Conservation (phyloP, 2,888 invertebrate species). For the Sepiola atlantica region DNA sequence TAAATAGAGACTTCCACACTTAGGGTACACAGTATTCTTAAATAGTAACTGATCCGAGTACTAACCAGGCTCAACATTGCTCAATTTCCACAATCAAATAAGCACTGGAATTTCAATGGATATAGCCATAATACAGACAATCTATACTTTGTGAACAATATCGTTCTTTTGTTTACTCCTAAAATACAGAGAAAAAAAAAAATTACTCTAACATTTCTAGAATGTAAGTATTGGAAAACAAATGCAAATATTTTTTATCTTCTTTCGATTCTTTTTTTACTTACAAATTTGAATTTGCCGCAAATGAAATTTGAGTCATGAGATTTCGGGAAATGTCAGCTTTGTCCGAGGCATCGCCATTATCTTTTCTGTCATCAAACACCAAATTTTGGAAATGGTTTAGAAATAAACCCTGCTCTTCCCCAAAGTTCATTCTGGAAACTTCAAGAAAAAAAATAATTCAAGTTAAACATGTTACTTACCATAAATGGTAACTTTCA, state of each 20-base stretch:
- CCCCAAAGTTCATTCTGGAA: constrained; percentile 47
- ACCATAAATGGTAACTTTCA: neutral
- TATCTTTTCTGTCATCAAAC: constrained; percentile 54
- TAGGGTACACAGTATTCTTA: no score
- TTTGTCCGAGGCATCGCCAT: constrained; percentile 56
- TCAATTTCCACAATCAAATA: no score
- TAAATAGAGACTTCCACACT: no score
- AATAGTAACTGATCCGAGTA: no score
- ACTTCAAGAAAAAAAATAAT: neutral
- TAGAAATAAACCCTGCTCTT: constrained; percentile 46
- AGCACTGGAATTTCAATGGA: no score
- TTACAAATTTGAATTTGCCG: constrained; percentile 55
- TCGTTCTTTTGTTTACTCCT: neutral
- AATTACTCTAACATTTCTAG: neutral
- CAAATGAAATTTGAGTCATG: constrained; percentile 55
- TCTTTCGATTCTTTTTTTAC: constrained; percentile 43
- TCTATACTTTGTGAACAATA: neutral
- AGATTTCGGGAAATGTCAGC: constrained; percentile 58
- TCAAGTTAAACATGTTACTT: neutral
- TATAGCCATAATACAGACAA: no score
- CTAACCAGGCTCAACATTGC: no score
- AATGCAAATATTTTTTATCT: neutral
- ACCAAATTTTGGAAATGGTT: constrained; percentile 53
- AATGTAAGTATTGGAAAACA: constrained; percentile 43
- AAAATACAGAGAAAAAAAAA: neutral